Evolutionary conservation across 2,888 invertebrate genomes (phyloP), one percentile per base, ranked within the genome.

Genomic region (Catocala fraxini): DNA sequence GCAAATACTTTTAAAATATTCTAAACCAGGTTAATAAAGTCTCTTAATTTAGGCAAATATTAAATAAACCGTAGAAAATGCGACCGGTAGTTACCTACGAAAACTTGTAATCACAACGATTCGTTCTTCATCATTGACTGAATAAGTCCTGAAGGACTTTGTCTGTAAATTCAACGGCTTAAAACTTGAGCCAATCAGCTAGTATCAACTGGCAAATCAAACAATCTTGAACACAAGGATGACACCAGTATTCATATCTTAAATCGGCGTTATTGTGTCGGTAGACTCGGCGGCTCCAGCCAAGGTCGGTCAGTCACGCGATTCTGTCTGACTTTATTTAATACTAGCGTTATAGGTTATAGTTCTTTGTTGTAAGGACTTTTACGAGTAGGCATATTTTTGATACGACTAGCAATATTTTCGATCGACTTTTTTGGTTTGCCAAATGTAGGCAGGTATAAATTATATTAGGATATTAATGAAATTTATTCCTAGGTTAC

Each of bases 291-390:
- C 66, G 77, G 67, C 77, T 69, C 73, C 76, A 15, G 10, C 63
- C 78, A 77, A 77, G 77, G 77, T 51, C 70, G 68, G 10, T 39
- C 49, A 62, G 68, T 75, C 75, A 77, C 77, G 75, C 73, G 53
- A 75, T 58, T 51, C 56, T 9, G 51, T 48, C 43, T 46, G 25
- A 9, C 51, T 51, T n/a, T 49, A 45, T 51, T 35, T 48, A 6
- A 51, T 51, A 39, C 46, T 58, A 58, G 51, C 52, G 6, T 58
- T 58, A 51, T 52, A 52, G 13, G 6, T 49, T 43, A 39, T 42
- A 48, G 13, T 42, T 33, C 39, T 52, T 46, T 58, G 41, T 58
- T 52, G 39, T 34, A 41, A 58, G 51, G 51, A 58, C 58, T 46
- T 45, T 49, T 49, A 25, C 25, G 9, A 9, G 12, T 39, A 39